phyloP scores from a whole-genome alignment of 2,113 vertebrate genomes.

The Apodemus speciosus region DNA sequence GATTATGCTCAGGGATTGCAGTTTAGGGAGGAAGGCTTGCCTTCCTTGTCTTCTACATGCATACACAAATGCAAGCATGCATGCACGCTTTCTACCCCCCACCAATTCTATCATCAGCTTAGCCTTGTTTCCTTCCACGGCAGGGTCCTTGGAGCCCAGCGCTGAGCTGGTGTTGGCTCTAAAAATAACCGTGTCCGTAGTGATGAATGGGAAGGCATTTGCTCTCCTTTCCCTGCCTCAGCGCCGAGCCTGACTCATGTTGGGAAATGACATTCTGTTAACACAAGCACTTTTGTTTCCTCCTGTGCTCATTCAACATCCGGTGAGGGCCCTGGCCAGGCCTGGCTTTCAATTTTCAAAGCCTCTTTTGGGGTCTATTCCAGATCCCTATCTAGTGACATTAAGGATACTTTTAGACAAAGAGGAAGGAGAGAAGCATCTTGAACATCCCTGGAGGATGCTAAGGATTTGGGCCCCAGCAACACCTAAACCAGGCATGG shows the following conservation, averaged over 20 bases:
- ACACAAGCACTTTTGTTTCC: conserved; percentile 80
- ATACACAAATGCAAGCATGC: neutral
- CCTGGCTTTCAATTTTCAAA: conserved; percentile 65
- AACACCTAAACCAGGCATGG: neutral
- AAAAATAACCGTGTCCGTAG: conserved; percentile 72
- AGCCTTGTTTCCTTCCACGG: conserved; percentile 55
- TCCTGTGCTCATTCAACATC: conserved; percentile 66
- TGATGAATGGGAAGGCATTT: conserved; percentile 78
- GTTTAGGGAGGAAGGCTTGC: neutral
- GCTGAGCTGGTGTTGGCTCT: conserved; percentile 62
- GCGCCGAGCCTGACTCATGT: conserved; percentile 72
- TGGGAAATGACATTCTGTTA: conserved; percentile 81
- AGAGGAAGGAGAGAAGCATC: conserved; percentile 16
- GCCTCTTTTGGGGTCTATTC: conserved; percentile 35
- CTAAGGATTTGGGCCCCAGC: neutral
- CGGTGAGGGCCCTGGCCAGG: conserved; percentile 51
- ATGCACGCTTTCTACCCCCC: neutral
- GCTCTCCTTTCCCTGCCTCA: conserved; percentile 73
- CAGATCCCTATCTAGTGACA: neutral
- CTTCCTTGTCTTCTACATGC: neutral
- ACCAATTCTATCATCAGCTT: conserved; percentile 11
- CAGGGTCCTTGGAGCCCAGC: conserved; percentile 60
- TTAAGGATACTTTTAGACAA: conserved; percentile 26
- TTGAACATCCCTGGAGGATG: neutral
- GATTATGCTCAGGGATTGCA: neutral